Evolutionary conservation across 2,113 vertebrate genomes (phyloP).

Genomic region (Tetrao urogallus): DNA sequence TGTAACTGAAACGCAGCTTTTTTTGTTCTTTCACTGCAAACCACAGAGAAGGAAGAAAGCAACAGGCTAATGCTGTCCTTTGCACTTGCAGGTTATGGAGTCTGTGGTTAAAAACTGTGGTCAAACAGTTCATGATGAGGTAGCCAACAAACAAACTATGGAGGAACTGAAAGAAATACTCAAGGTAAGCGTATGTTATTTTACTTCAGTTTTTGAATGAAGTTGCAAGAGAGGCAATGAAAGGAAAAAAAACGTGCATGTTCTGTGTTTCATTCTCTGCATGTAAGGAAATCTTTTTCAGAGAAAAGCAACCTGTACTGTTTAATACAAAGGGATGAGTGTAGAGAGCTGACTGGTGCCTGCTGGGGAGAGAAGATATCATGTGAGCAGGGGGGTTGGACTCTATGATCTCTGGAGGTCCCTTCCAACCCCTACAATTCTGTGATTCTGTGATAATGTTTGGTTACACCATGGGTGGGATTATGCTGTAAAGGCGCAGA

Average conservation of each 20-base stretch:
- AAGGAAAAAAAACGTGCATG: accelerated
- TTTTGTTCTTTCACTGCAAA: not conserved
- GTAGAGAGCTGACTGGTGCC: not conserved
- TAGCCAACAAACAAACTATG: constrained; percentile 98
- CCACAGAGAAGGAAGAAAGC: not conserved
- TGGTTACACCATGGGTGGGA: not conserved
- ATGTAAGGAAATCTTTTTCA: not conserved
- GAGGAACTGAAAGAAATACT: constrained; percentile 97
- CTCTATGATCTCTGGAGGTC: too few relatives aligned
- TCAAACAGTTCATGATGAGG: constrained; percentile 95
- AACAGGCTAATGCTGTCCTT: not conserved
- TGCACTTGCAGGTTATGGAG: constrained; percentile 89
- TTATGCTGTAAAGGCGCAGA: accelerated
- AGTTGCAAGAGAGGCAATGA: not conserved
- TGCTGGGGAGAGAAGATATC: not conserved
- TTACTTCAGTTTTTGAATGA: accelerated
- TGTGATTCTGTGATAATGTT: too few relatives aligned
- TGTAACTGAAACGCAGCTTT: not conserved
- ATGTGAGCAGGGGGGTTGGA: not conserved
- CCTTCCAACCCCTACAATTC: too few relatives aligned
- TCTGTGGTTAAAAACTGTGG: constrained; percentile 99
- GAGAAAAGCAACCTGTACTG: accelerated
- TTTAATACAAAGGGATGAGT: not conserved
- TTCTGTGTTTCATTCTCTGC: not conserved
- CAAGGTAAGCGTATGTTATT: constrained; percentile 79